Percentiles rank a stretch among this genome's conserved stretches.
Conservation (phyloP, 2,797 vertebrate genomes). For the Sebastes goodei region DNA sequence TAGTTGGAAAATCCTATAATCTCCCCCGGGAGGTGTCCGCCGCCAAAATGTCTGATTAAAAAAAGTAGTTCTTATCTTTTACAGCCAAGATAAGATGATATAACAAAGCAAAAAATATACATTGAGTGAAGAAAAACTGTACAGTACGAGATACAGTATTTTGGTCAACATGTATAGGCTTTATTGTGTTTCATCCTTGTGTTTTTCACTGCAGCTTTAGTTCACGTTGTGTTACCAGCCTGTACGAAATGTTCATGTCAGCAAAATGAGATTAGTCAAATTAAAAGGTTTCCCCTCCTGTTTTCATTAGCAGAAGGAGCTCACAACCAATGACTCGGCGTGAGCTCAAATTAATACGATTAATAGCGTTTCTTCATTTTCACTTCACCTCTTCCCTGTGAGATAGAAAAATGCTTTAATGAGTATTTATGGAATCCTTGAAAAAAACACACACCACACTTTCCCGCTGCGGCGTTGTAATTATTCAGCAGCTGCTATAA, state of each 20-base stretch:
- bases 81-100: not conserved
- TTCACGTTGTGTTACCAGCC: not conserved
- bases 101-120: not conserved
- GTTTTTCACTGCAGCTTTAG: not conserved
- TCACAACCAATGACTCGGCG: not conserved
- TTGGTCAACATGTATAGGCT: not conserved
- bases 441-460: not conserved
- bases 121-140: not conserved
- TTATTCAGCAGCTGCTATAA: constrained; percentile 19
- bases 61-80: not conserved
- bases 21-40: not conserved
- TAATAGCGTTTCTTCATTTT: constrained; percentile 17
- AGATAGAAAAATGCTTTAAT: constrained; percentile 13
- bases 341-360: constrained; percentile 9
- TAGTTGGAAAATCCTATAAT: constrained; percentile 24
- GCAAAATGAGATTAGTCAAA: constrained; percentile 23
- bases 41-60: constrained; percentile 12
- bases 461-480: not conserved
- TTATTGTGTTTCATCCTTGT: not conserved
- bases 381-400: not conserved
- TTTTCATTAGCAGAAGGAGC: not conserved
- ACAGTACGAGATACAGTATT: not conserved
- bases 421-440: not conserved
- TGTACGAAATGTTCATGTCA: not conserved
- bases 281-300: not conserved